Evolutionary conservation across 2,888 invertebrate species (phyloP).

Genomic region (Ramazzottius varieornatus): DNA sequence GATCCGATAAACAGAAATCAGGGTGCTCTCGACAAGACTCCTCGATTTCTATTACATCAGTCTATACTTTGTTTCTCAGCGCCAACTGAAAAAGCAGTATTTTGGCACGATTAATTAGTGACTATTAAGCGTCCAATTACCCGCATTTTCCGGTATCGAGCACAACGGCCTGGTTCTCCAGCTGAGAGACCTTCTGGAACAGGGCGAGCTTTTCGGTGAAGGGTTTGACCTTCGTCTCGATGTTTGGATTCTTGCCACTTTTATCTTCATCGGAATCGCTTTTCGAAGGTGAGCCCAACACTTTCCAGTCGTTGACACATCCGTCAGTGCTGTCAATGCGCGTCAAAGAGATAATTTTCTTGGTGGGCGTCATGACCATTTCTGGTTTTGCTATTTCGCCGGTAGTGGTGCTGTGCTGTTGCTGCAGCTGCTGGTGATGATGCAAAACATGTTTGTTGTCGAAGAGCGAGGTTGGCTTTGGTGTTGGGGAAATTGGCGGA

Average conservation of each 20-base stretch:
- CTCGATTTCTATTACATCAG: not conserved
- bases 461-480: not conserved
- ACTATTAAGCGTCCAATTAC: not conserved
- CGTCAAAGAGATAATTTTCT: not conserved
- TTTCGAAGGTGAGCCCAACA: not conserved
- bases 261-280: not conserved
- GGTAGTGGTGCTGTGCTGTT: too few relatives aligned
- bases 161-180: not conserved
- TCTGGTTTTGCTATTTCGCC: not conserved
- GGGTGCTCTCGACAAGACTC: too few relatives aligned
- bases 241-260: not conserved
- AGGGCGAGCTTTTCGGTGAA: not conserved
- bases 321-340: not conserved
- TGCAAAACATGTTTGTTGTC: too few relatives aligned
- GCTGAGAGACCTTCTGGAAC: not conserved
- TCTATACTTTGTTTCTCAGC: not conserved
- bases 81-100: not conserved
- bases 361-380: not conserved
- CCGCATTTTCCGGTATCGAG: not conserved
- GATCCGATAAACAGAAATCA: too few relatives aligned
- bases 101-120: not conserved
- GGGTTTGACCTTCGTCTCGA: not conserved
- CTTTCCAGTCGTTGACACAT: not conserved
- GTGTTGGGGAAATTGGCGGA: not conserved
- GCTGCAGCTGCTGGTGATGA: not conserved